Evolutionary conservation across 30 jellyfish, hydroid and myxozoan genomes (phyloP), one percentile per base, ranked within the genome.

Genomic region (Turritopsis dohrnii): DNA sequence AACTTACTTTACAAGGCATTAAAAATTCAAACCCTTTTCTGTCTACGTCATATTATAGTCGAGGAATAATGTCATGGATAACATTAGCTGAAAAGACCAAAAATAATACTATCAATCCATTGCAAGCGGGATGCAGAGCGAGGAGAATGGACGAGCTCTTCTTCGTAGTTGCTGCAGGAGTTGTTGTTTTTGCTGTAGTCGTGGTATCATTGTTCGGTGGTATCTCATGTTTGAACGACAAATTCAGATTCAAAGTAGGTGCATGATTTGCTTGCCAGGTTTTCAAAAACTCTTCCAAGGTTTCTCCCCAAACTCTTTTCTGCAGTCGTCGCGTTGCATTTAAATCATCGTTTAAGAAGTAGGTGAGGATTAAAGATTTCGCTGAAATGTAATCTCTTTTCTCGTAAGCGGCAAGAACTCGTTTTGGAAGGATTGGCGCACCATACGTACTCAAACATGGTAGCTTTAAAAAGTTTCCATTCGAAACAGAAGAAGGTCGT

Each of bases 221-320:
- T 41, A 41, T n/a, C n/a, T n/a, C 60, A 41, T 41, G 60, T 13
- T 41, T 41, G 60, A 74, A 95, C 17, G 97, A 82, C 31, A 85
- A 95, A 27, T 31, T 86, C 82, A 89, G 84, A 27, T 69, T 69
- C 28, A n/a, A 69, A n/a, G 9, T 19, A 30, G 88, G 87, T 72
- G 97, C 93, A 22, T 86, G 93, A 84, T 87, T 66, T 52, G 28
- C 79, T 73, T 83, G 66, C 92, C 89, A 95, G 66, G 79, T 71
- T 65, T 89, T 87, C 90, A 89, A 88, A 84, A 31, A 80, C 30
- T 88, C 84, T 65, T 87, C 66, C 73, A 86, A 95, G 13, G 71
- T 96, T 72, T 95, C 85, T 65, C 90, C 97, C 97, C 97, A 95
- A 18, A 96, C 97, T 69, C 90, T 93, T 4, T 95, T 95, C 53